Base-by-base conservation (phyloP, 2,113 vertebrate species). In the Patagioenas fasciata region DNA sequence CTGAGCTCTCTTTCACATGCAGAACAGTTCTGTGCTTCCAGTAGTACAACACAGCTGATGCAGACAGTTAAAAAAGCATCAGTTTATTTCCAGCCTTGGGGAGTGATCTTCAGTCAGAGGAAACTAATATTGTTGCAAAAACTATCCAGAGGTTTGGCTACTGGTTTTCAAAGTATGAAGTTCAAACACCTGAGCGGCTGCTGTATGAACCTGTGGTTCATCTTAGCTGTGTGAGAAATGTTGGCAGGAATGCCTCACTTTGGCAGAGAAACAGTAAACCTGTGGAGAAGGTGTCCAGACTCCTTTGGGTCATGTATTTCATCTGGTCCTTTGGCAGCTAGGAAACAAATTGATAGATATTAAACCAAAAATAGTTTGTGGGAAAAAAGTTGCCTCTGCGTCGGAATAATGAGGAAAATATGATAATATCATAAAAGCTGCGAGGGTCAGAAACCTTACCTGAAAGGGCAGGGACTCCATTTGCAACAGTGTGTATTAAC, bases 211-310 rank as follows among this genome's bases (percentile, higher is more conserved):
- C 10, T 10, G 19, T 13, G 10, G 51, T 20, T 36, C 48, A 7
- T 26, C 34, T 25, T 58, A 19, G 56, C 44, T 6, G 0, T 14
- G 2, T 29, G 42, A 74, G 44, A n/a, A 29, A 28, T 29, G 21
- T 13, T 64, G 36, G 57, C 25, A 31, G 10, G 50, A 51, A 29
- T 32, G 47, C 32, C 29, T 80, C 62, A 24, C 40, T 81, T 89
- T 23, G 32, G 47, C 31, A 17, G 24, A 65, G 60, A 32, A 89
- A 38, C 13, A 10, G 12, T 57, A 40, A 80, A n/a, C 28, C 34
- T 38, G n/a, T 48, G 23, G 53, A 38, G 20, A 26, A 4, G 21
- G 40, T 48, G 25, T 29, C 73, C 0, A 0, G 54, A 28, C 42
- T 88, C 15, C 10, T 57, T 42, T 79, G 48, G 34, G 20, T 64